Conservation (phyloP, 1,140 invertebrate genomes). For the Rhopalosiphum padi region DNA sequence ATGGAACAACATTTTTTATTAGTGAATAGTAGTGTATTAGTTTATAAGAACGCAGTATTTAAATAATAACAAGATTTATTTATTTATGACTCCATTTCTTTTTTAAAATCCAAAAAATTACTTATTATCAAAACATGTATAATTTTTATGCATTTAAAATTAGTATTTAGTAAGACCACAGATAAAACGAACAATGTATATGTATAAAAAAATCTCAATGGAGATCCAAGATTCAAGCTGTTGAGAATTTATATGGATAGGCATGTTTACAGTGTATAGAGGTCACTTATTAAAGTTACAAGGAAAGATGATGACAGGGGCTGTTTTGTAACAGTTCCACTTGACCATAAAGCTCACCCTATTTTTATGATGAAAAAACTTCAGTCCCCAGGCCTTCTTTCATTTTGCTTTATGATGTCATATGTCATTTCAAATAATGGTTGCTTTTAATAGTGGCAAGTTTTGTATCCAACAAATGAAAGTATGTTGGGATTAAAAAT, state of each 20-base stretch:
- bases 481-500: not conserved
- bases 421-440: not conserved
- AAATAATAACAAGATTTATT: too few species aligned
- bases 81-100: not conserved
- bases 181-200: not conserved
- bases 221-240: not conserved
- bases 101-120: not conserved
- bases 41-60: too few species aligned
- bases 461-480: not conserved
- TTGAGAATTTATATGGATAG: slow-evolving; percentile 40
- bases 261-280: slow-evolving; percentile 37
- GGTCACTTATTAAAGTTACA: slow-evolving; percentile 46
- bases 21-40: too few species aligned
- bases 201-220: slow-evolving; percentile 19
- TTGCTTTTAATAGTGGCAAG: not conserved
- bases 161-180: not conserved
- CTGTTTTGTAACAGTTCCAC: slow-evolving; percentile 43
- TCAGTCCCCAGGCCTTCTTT: not conserved
- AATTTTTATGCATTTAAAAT: not conserved
- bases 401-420: not conserved
- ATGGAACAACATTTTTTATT: too few species aligned
- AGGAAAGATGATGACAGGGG: slow-evolving; percentile 29
- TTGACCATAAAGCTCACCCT: slow-evolving; percentile 42
- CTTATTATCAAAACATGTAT: not conserved
- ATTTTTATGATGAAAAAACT: slow-evolving; percentile 45